Conservation (phyloP, 2,797 vertebrate species). For the Sebastes aleutianus region DNA sequence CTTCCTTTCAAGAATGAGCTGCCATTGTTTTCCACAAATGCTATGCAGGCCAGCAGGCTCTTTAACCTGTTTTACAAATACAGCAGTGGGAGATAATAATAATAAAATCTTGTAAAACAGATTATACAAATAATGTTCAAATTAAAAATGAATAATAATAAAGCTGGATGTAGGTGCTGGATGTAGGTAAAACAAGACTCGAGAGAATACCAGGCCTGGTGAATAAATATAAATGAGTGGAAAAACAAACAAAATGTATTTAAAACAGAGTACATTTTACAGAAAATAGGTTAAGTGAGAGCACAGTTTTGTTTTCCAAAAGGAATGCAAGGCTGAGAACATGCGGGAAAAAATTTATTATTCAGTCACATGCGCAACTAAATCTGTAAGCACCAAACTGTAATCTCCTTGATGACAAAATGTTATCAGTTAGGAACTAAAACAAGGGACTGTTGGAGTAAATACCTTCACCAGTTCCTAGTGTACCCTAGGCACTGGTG, state of each 20-base stretch:
- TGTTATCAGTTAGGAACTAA: not conserved
- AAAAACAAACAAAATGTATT: not conserved
- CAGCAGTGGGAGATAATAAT: not conserved
- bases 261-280: not conserved
- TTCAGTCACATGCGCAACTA: conserved; percentile 33
- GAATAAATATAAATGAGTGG: not conserved
- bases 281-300: not conserved
- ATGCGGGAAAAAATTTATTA: not conserved
- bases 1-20: conserved; percentile 28
- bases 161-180: not conserved
- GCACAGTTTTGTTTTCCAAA: not conserved
- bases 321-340: not conserved
- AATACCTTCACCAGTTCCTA: not conserved
- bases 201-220: not conserved
- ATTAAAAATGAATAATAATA: not conserved
- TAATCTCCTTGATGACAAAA: conserved; percentile 26
- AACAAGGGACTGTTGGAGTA: not conserved
- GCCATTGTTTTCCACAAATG: conserved; percentile 17
- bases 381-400: conserved; percentile 19
- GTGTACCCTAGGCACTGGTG: not conserved
- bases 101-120: not conserved
- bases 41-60: not conserved
- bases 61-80: not conserved
- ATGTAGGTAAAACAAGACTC: not conserved
- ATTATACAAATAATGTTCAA: not conserved